Conservation (phyloP, 23 tunicate genomes). For the Oikopleura albicans region DNA sequence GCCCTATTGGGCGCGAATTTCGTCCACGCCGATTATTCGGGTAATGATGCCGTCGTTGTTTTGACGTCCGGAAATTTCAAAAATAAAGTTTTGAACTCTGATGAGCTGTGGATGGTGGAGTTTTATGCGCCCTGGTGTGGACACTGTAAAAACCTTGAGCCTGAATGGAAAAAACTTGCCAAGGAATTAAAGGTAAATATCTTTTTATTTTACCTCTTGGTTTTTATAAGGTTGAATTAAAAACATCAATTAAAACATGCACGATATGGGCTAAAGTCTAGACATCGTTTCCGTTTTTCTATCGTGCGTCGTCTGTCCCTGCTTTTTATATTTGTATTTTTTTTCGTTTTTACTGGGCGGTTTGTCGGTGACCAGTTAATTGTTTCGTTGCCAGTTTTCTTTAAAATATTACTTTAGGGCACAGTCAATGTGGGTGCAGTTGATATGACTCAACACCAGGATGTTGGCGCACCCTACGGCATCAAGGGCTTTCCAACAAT, state of each 20-base stretch:
- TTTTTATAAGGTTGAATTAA: too few species aligned
- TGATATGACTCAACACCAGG: slow-evolving; percentile 54
- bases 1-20: slow-evolving; percentile 10
- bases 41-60: slow-evolving; percentile 58
- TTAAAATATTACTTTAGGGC: slow-evolving; percentile 45
- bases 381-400: too few species aligned
- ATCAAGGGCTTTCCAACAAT: slow-evolving; percentile 86
- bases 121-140: slow-evolving; percentile 99
- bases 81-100: slow-evolving; percentile 47
- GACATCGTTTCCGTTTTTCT: too few species aligned
- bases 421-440: slow-evolving; percentile 84
- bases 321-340: too few species aligned
- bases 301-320: too few species aligned
- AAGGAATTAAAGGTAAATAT: slow-evolving; percentile 37
- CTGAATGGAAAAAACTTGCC: slow-evolving; percentile 79
- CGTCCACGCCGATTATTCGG: slow-evolving; percentile 28
- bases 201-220: too few species aligned
- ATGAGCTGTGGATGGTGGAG: slow-evolving; percentile 88
- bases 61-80: slow-evolving; percentile 47
- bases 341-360: too few species aligned
- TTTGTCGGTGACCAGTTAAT: too few species aligned
- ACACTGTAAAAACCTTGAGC: slow-evolving; percentile 48
- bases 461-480: slow-evolving; percentile 54
- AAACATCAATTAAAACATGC: too few species aligned
- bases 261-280: too few species aligned